Evolutionary conservation across 2,888 invertebrate genomes (phyloP).

Genomic region (Drosophila crucigera): DNA sequence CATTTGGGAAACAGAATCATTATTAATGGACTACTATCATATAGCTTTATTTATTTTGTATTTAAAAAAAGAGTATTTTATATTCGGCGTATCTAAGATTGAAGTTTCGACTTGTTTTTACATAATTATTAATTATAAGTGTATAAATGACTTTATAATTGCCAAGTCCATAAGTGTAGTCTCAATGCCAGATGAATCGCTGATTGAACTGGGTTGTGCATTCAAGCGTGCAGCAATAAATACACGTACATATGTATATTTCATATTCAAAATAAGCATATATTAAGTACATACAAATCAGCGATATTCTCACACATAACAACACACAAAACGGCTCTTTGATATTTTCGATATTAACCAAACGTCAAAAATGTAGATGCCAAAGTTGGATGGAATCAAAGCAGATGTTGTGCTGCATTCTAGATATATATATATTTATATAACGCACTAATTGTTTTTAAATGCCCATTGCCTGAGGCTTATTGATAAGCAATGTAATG

Average conservation of each 20-base stretch:
- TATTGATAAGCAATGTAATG: constrained; percentile 41
- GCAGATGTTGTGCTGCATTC: constrained; percentile 1
- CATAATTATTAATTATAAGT: constrained; percentile 1
- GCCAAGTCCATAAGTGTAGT: constrained; percentile 46
- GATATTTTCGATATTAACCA: background rate
- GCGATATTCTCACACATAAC: background rate
- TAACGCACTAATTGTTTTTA: constrained; percentile 1
- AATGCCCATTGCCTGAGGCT: constrained; percentile 17
- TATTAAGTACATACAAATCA: background rate
- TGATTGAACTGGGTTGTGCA: constrained; percentile 47
- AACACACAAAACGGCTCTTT: background rate
- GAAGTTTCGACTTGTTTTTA: constrained; percentile 1
- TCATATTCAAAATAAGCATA: background rate
- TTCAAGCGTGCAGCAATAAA: constrained; percentile 19
- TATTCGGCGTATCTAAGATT: background rate
- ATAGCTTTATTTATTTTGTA: background rate
- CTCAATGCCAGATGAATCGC: constrained; percentile 51
- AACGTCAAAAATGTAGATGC: background rate
- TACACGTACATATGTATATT: background rate
- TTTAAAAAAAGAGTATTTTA: background rate
- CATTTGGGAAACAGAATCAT: background rate
- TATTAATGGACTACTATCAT: background rate
- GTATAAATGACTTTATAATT: constrained; percentile 52
- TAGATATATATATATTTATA: background rate
- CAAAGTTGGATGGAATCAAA: background rate